A percentile compares a stretch with the other conserved stretches of the same genome.
Conservation (phyloP, 2,888 invertebrate species). For the Epinotia demarniana region DNA sequence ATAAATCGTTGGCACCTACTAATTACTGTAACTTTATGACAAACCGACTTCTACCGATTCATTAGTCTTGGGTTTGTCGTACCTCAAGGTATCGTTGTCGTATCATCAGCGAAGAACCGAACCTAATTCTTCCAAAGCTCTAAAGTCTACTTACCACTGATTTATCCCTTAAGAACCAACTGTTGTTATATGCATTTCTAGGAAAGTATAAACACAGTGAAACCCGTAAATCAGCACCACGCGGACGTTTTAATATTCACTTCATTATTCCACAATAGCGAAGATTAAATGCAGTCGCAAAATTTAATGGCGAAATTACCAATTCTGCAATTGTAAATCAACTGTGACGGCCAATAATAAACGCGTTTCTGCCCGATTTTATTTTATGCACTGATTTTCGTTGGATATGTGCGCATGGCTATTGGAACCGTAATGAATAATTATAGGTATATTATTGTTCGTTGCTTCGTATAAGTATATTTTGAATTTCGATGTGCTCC, state of each 20-base stretch:
- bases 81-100: too few species aligned
- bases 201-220: conserved; percentile 2
- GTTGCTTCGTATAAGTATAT: background rate
- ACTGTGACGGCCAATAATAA: conserved; percentile 27
- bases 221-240: conserved; percentile 9
- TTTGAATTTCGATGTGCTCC: background rate
- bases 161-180: background rate
- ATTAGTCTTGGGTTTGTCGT: too few species aligned
- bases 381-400: conserved; percentile 1
- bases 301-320: conserved; percentile 33
- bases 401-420: background rate
- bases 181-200: background rate
- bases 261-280: conserved; percentile 33
- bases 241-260: conserved; percentile 31
- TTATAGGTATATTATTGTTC: background rate
- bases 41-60: too few species aligned
- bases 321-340: conserved; percentile 31
- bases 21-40: too few species aligned
- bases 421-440: background rate
- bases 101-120: too few species aligned
- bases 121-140: too few species aligned
- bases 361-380: conserved; percentile 22
- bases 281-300: conserved; percentile 31
- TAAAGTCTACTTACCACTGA: background rate
- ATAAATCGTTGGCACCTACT: too few species aligned